Evolutionary conservation across 2,888 invertebrate genomes (phyloP).

Genomic region (Metalampra italica): DNA sequence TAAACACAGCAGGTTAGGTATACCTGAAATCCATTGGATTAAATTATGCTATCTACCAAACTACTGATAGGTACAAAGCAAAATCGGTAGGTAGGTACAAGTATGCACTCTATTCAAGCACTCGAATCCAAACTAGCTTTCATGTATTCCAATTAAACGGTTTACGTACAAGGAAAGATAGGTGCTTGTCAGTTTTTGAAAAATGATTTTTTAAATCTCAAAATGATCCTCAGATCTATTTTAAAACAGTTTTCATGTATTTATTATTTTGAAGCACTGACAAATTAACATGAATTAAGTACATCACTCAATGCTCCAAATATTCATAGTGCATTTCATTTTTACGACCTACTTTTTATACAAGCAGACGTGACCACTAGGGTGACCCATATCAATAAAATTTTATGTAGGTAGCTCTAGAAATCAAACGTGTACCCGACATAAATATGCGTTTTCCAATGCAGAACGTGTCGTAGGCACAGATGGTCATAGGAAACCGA

Average conservation of each 20-base stretch:
- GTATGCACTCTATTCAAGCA: too few species aligned
- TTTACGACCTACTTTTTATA: neutral
- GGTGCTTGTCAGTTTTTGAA: too few species aligned
- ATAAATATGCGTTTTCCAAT: constrained; percentile 4
- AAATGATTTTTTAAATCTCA: too few species aligned
- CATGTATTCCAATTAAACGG: too few species aligned
- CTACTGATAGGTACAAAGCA: neutral
- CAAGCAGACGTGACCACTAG: neutral
- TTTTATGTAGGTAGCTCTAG: neutral
- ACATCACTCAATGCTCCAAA: neutral
- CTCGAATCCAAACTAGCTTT: too few species aligned
- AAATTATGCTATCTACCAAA: neutral
- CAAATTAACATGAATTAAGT: too few species aligned
- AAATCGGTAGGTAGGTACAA: neutral
- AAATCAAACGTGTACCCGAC: neutral
- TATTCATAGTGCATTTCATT: neutral
- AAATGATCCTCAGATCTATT: too few species aligned
- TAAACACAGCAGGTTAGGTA: neutral
- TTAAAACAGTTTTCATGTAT: too few species aligned
- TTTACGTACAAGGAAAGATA: too few species aligned
- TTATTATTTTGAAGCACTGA: too few species aligned
- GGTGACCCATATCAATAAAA: neutral
- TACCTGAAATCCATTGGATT: neutral
- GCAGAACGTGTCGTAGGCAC: constrained; percentile 20
- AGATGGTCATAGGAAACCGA: constrained; percentile 22